These are phyloP conservation scores for Drosophila repletoides DNA, from an alignment of 1,140 invertebrate genomes.

Conservation along the genomic window DNA sequence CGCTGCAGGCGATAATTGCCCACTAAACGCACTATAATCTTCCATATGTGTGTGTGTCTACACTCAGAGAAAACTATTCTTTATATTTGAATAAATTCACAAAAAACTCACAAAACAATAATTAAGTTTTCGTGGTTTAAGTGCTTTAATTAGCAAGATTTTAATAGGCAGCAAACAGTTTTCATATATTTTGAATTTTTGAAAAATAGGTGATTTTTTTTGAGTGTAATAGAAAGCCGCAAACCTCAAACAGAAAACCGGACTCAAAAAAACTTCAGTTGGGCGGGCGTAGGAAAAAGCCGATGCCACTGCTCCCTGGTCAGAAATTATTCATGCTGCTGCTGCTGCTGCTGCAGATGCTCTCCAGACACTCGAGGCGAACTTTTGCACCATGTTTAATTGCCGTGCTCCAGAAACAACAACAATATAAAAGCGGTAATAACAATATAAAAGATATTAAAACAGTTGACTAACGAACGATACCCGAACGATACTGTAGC, in stretches of 20 bases:
- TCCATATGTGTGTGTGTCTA: conserved; percentile 8
- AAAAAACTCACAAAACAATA: too few relatives aligned
- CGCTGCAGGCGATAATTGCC: conserved; percentile 78
- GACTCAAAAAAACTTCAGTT: too few relatives aligned
- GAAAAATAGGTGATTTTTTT: too few relatives aligned
- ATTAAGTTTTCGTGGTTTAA: too few relatives aligned
- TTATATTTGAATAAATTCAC: too few relatives aligned
- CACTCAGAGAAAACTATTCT: too few relatives aligned
- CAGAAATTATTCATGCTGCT: conserved; percentile 40
- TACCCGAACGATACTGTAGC: too few relatives aligned
- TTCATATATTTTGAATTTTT: too few relatives aligned
- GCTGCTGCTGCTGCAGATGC: background rate
- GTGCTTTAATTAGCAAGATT: too few relatives aligned
- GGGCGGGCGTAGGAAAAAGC: background rate
- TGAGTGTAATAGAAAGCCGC: too few relatives aligned
- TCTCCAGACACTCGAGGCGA: conserved; percentile 10
- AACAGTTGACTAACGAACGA: conserved; percentile 39
- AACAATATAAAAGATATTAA: conserved; percentile 51
- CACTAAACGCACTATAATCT: conserved; percentile 71
- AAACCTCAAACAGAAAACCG: background rate
- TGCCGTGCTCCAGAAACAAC: conserved; percentile 16
- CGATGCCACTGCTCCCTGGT: conserved; percentile 6
- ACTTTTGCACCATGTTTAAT: conserved; percentile 46
- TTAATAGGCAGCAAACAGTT: too few relatives aligned
- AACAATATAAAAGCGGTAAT: conserved; percentile 8